Evolutionary conservation across 2,888 invertebrate genomes (phyloP).

Genomic region (Pheosia gnoma): DNA sequence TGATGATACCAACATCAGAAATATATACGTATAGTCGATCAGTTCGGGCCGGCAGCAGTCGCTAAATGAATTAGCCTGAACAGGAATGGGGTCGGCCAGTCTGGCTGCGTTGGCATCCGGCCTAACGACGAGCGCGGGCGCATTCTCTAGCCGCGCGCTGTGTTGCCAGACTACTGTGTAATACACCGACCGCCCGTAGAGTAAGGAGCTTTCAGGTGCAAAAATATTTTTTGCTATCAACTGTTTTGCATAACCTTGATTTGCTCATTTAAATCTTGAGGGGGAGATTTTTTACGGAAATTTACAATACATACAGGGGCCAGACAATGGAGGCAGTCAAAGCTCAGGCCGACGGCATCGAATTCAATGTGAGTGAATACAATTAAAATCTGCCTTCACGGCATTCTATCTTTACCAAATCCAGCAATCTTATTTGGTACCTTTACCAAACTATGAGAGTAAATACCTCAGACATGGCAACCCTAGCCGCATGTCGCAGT

Average conservation of each 20-base stretch:
- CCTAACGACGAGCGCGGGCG: conserved; percentile 77
- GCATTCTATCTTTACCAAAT: no score
- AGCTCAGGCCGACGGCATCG: no score
- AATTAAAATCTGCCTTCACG: no score
- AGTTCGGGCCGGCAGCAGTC: conserved; percentile 56
- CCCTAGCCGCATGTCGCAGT: conserved; percentile 14
- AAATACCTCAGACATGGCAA: conserved; percentile 1
- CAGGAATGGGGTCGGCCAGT: conserved; percentile 82
- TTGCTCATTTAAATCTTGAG: neutral
- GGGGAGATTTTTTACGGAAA: no score
- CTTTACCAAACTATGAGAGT: neutral
- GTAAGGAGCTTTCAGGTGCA: conserved; percentile 3
- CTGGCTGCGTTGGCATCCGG: conserved; percentile 83
- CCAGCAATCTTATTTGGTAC: no score
- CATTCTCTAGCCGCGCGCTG: conserved; percentile 63
- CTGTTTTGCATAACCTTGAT: neutral
- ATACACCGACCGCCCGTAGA: conserved; percentile 4
- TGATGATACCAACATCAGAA: conserved; percentile 29
- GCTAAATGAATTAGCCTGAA: conserved; percentile 79
- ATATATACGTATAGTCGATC: conserved; percentile 40
- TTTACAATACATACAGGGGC: no score
- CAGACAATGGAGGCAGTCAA: no score
- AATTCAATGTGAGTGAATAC: no score
- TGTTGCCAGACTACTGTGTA: conserved; percentile 2
- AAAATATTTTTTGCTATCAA: neutral